Percentiles rank a stretch among this genome's conserved stretches.
Evolutionary conservation across 2,113 vertebrate species (phyloP).

Genomic region (Microtus richardsoni): DNA sequence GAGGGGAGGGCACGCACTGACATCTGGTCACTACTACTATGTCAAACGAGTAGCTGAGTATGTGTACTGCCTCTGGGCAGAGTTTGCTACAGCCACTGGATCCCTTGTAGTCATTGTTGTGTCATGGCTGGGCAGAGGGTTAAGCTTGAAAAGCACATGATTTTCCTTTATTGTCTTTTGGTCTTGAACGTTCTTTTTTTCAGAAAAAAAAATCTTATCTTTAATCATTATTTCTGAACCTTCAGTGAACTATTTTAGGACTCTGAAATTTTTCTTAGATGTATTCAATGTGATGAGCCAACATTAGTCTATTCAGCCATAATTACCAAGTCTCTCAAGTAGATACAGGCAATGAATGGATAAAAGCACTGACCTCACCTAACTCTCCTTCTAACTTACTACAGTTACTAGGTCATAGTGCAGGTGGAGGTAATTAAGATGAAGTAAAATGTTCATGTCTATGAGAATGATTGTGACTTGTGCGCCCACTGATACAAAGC

Average conservation of each 20-base stretch:
- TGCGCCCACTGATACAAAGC: not conserved
- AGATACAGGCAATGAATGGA: not conserved
- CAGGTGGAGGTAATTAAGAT: not conserved
- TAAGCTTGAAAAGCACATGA: not conserved
- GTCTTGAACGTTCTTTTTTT: slow-evolving; percentile 28
- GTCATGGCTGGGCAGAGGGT: slow-evolving; percentile 21
- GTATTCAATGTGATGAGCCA: slow-evolving; percentile 5
- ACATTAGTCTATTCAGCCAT: not conserved
- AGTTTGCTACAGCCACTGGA: slow-evolving; percentile 8
- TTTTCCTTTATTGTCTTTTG: slow-evolving; percentile 33
- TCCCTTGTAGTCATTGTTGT: slow-evolving; percentile 27
- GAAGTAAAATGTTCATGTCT: not conserved
- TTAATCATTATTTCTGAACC: slow-evolving; percentile 42
- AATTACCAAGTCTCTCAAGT: not conserved
- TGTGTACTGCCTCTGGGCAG: not conserved
- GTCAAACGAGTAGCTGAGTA: not conserved
- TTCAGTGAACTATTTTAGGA: not conserved
- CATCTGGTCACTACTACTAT: slow-evolving; percentile 48
- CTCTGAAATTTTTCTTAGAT: not conserved
- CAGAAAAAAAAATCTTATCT: not conserved
- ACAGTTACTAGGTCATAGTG: fast-evolving
- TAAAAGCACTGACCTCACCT: not conserved
- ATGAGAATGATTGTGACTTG: not conserved
- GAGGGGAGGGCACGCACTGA: not conserved
- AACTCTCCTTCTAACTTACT: not conserved